Evolutionary conservation across 1,140 invertebrate genomes (phyloP).

Genomic region (Penaeus japonicus): DNA sequence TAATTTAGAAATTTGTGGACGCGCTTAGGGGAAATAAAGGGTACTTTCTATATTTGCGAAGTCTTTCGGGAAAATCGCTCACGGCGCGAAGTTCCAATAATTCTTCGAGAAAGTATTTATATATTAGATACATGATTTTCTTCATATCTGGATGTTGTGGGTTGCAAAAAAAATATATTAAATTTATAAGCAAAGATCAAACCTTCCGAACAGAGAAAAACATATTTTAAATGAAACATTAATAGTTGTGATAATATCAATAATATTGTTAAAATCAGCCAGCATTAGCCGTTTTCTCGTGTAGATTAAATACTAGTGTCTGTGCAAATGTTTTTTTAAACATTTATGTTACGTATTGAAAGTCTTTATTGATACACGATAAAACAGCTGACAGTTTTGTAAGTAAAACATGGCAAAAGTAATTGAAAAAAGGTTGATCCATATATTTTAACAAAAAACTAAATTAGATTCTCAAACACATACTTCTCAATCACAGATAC

Average conservation of each 20-base stretch:
- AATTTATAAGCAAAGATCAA: no score
- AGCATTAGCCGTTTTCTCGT: no score
- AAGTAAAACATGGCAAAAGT: slow-evolving; percentile 16
- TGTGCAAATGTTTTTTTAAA: background rate
- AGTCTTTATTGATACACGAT: background rate
- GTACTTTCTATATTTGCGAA: slow-evolving; percentile 7
- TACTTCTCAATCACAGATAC: background rate
- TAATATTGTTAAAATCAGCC: no score
- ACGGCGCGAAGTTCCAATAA: slow-evolving; percentile 34
- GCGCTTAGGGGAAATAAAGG: background rate
- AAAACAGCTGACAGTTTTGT: slow-evolving; percentile 40
- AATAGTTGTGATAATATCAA: no score
- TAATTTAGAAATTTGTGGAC: background rate
- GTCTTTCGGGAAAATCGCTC: background rate
- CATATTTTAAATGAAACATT: no score
- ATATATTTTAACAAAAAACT: background rate
- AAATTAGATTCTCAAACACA: background rate
- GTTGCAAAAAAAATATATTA: no score
- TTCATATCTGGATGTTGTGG: no score
- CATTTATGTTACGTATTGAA: background rate
- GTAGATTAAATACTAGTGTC: background rate
- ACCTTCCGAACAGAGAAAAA: no score
- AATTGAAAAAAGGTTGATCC: background rate
- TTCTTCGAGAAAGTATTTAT: background rate
- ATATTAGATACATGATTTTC: no score